phyloP scores from a whole-genome alignment of 2,113 vertebrate species.

The Gnathonemus echidnorhynchus region DNA sequence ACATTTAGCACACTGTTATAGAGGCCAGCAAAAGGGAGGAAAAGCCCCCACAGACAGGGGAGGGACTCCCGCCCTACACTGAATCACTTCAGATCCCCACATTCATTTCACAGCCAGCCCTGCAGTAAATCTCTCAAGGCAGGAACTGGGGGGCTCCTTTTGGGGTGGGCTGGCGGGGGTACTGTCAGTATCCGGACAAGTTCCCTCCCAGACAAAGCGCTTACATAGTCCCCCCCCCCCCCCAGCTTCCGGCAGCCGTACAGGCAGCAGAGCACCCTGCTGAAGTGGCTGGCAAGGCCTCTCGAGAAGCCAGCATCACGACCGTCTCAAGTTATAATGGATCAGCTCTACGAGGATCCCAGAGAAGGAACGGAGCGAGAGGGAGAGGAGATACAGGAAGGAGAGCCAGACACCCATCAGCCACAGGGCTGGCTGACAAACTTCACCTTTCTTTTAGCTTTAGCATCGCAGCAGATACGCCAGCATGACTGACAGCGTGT shows the following conservation, averaged over 20 bases:
- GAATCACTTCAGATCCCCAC: not conserved
- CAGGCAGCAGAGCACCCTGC: not conserved
- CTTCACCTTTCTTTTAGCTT: not conserved
- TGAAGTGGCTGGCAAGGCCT: not conserved
- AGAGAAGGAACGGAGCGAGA: not conserved
- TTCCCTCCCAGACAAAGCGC: not conserved
- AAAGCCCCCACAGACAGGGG: not conserved
- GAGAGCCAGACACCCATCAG: not conserved
- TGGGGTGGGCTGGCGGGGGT: not conserved
- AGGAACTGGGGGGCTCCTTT: not conserved
- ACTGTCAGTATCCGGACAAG: not conserved
- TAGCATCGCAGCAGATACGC: not conserved
- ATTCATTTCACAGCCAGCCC: conserved; percentile 5
- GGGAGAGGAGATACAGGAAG: not conserved
- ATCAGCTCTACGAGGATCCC: not conserved
- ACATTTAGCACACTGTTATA: not conserved
- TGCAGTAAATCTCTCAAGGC: not conserved
- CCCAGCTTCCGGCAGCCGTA: not conserved
- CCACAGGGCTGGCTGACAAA: not conserved
- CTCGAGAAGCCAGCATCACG: not conserved
- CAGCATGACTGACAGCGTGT: not conserved
- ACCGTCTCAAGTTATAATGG: not conserved
- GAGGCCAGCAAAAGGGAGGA: not conserved
- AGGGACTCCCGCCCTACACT: not conserved
- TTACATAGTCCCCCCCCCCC: not conserved